Evolutionary conservation across 2,797 vertebrate genomes (phyloP).

Genomic region (Lycodopsis pacificus): DNA sequence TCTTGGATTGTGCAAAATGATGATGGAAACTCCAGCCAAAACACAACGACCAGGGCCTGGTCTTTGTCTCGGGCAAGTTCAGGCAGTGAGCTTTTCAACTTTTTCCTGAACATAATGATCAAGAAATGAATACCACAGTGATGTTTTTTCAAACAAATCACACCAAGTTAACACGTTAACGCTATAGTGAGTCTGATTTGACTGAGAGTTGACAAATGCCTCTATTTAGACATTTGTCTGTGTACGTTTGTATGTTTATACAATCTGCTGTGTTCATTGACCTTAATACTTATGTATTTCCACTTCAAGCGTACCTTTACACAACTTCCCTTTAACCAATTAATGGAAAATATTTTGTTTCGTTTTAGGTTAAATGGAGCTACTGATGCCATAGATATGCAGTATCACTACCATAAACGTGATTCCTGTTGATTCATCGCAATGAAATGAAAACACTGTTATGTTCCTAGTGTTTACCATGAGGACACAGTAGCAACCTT

Average conservation of each 20-base stretch:
- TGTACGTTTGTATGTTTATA: constrained; percentile 1
- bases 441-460: background rate
- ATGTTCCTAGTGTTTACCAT: background rate
- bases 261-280: constrained; percentile 4
- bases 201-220: background rate
- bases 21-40: constrained; percentile 53
- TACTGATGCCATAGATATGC: background rate
- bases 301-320: background rate
- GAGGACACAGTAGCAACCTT: background rate
- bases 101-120: constrained; percentile 33
- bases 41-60: constrained; percentile 47
- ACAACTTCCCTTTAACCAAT: background rate
- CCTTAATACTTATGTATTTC: background rate
- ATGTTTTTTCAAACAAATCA: constrained; percentile 32
- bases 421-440: background rate
- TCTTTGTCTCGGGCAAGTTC: constrained; percentile 71
- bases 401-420: background rate
- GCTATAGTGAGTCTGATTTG: constrained; percentile 1
- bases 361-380: background rate
- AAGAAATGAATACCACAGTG: constrained; percentile 5
- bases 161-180: constrained; percentile 10
- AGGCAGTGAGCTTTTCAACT: constrained; percentile 75
- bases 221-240: background rate
- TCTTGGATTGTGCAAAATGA: constrained; percentile 43
- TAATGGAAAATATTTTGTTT: background rate